These are phyloP conservation scores for Acronicta aceris DNA, from an alignment of 2,888 invertebrate species.

Conservation along the genomic window DNA sequence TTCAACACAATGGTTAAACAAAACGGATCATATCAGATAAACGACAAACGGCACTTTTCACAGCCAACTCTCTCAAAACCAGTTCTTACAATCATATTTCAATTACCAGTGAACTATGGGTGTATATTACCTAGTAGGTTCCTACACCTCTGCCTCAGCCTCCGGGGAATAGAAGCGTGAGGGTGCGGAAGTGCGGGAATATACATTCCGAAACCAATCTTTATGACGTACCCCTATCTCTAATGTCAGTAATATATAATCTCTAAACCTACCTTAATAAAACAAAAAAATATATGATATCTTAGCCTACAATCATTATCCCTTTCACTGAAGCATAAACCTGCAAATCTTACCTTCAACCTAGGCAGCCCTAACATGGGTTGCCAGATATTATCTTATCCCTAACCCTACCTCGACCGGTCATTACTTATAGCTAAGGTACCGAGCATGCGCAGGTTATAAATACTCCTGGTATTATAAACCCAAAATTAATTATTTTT, in stretches of 20 bases:
- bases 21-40: no score
- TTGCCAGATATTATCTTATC: slow-evolving; percentile 60
- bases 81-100: no score
- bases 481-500: slow-evolving; percentile 45
- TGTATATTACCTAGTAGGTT: no score
- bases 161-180: no score
- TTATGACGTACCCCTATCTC: no score
- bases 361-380: slow-evolving; percentile 40
- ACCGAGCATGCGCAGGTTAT: slow-evolving; percentile 10
- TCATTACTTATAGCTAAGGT: slow-evolving; percentile 57
- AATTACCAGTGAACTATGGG: no score
- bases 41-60: no score
- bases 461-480: slow-evolving; percentile 17
- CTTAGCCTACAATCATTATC: slow-evolving; percentile 39
- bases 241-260: neutral
- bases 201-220: no score
- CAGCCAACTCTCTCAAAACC: no score
- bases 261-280: neutral
- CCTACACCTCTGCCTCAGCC: no score
- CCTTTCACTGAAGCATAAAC: slow-evolving; percentile 38
- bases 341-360: slow-evolving; percentile 32
- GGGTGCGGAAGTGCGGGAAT: no score
- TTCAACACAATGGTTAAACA: no score
- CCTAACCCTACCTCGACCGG: slow-evolving; percentile 59
- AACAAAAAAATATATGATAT: slow-evolving; percentile 14